Conservation (phyloP, 2,797 vertebrate species). For the Myripristis jacobus region DNA sequence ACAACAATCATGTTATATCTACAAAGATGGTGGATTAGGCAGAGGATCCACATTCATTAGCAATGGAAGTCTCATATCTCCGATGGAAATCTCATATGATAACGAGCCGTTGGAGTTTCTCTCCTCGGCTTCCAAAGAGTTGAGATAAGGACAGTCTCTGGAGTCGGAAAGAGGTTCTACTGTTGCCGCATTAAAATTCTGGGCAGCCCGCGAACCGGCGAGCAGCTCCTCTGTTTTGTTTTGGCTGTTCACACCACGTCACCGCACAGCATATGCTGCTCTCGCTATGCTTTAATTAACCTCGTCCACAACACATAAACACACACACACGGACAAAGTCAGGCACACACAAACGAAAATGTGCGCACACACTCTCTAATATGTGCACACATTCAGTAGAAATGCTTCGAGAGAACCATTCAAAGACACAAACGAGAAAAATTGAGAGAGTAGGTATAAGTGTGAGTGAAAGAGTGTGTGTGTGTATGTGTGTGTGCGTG, state of each 20-base stretch:
- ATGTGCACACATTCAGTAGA: slow-evolving; percentile 19
- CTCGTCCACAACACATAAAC: slow-evolving; percentile 43
- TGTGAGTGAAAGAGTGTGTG: slow-evolving; percentile 28
- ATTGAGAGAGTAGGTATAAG: slow-evolving; percentile 35
- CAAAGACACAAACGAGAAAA: slow-evolving; percentile 49
- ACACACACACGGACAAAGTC: slow-evolving; percentile 35
- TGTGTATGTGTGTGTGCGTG: slow-evolving; percentile 32
- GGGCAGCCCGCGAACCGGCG: slow-evolving; percentile 62
- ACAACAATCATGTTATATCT: slow-evolving; percentile 27
- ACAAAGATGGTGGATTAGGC: slow-evolving; percentile 62
- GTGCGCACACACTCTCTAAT: slow-evolving; percentile 19
- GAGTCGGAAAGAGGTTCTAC: slow-evolving; percentile 29
- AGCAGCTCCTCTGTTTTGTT: slow-evolving; percentile 53
- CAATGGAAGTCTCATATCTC: slow-evolving; percentile 54
- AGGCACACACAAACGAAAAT: background rate
- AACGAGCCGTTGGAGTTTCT: slow-evolving; percentile 56
- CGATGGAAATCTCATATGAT: slow-evolving; percentile 69
- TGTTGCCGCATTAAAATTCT: slow-evolving; percentile 53
- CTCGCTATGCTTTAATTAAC: slow-evolving; percentile 70
- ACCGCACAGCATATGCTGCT: slow-evolving; percentile 62
- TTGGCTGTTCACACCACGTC: slow-evolving; percentile 61
- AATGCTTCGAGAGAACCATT: slow-evolving; percentile 31
- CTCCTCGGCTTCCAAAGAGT: slow-evolving; percentile 56
- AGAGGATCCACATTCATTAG: slow-evolving; percentile 56
- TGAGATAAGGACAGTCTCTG: slow-evolving; percentile 49